These are phyloP conservation scores for Conus ventricosus DNA, from an alignment of 1,140 invertebrate genomes.

Conservation along the genomic window DNA sequence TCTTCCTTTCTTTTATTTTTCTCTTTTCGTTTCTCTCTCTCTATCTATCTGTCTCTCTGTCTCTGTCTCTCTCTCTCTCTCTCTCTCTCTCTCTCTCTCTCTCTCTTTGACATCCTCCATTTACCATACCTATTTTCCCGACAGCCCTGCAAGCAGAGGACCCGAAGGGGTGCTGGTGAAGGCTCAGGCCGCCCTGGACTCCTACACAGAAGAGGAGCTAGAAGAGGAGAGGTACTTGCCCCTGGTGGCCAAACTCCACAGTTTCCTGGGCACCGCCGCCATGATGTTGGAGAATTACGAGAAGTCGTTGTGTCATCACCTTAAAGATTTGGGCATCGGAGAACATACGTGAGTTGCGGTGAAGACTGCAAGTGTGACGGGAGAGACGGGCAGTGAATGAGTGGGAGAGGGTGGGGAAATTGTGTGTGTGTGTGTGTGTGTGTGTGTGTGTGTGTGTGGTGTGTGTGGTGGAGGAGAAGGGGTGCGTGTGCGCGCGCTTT, in stretches of 20 bases:
- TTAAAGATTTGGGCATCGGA: conserved; percentile 65
- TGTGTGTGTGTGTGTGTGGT: not conserved
- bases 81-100: not conserved
- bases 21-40: not conserved
- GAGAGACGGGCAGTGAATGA: too few species aligned
- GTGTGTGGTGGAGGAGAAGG: not conserved
- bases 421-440: not conserved
- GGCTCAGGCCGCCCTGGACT: not conserved
- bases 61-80: not conserved
- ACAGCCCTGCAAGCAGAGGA: not conserved
- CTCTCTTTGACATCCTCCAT: not conserved
- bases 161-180: not conserved
- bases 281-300: conserved; percentile 67
- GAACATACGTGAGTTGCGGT: conserved; percentile 56
- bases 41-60: not conserved
- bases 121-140: not conserved
- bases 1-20: not conserved
- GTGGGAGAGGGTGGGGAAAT: not conserved
- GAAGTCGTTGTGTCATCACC: conserved; percentile 64
- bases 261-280: conserved; percentile 70
- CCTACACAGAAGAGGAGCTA: conserved; percentile 2
- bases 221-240: not conserved
- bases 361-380: not conserved
- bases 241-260: conserved; percentile 67
- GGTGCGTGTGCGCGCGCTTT: too few species aligned